Evolutionary conservation across 2,113 vertebrate genomes (phyloP).

Genomic region (Percina caprodes): DNA sequence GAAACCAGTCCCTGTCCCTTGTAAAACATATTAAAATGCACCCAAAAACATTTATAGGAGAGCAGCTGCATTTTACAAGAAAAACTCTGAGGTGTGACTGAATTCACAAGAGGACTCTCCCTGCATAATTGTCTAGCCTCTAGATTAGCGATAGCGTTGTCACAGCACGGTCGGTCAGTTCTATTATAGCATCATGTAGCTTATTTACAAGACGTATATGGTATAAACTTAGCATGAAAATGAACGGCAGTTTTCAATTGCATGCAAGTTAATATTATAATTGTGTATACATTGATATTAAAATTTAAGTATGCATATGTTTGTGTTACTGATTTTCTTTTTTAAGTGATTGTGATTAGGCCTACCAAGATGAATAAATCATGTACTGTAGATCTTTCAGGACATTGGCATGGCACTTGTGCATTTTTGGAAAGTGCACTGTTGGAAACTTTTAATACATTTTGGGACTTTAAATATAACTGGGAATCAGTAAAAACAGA

Average conservation of each 20-base stretch:
- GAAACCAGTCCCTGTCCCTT: background rate
- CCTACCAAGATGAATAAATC: background rate
- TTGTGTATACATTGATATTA: background rate
- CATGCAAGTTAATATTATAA: background rate
- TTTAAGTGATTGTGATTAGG: background rate
- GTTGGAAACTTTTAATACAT: background rate
- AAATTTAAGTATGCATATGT: background rate
- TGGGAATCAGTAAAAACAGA: background rate
- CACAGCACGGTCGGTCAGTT: background rate
- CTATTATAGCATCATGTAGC: background rate
- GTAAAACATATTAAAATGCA: background rate
- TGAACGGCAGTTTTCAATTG: background rate
- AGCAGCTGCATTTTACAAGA: background rate
- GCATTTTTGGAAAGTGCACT: background rate
- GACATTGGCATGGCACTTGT: background rate
- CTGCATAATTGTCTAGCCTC: background rate
- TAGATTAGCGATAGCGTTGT: background rate
- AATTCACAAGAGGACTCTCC: conserved; percentile 12
- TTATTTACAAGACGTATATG: background rate
- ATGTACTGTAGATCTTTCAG: background rate
- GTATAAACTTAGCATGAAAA: background rate
- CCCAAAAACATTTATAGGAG: background rate
- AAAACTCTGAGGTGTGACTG: conserved; percentile 5
- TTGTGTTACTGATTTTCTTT: background rate
- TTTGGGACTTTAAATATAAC: background rate